Conservation (phyloP, 2,888 invertebrate species). For the Hypomecis atomaria region DNA sequence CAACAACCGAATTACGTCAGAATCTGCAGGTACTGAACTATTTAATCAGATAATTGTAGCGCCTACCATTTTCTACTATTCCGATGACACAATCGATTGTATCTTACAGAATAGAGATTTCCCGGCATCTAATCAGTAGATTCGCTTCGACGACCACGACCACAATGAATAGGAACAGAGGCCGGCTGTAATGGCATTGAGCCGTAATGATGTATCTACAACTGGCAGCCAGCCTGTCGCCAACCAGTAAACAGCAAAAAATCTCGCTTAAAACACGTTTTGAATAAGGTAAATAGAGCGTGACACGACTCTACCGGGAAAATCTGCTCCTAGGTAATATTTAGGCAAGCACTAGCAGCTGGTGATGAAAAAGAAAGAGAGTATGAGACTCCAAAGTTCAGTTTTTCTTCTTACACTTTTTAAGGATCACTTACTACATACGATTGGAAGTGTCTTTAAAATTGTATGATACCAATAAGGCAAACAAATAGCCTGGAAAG, state of each 20-base stretch:
- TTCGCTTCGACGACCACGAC: constrained; percentile 47
- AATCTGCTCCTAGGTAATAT: neutral
- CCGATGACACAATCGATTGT: constrained; percentile 26
- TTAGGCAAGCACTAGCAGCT: neutral
- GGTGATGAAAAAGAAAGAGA: neutral
- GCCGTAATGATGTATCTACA: constrained; percentile 43
- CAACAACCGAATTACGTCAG: constrained; percentile 5
- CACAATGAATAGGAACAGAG: constrained; percentile 40
- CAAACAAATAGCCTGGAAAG: neutral
- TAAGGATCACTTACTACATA: neutral
- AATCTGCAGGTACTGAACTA: constrained; percentile 1
- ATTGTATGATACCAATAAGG: neutral
- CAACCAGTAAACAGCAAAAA: constrained; percentile 36
- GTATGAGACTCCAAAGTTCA: neutral
- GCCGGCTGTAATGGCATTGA: constrained; percentile 59
- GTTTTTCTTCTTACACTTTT: no score
- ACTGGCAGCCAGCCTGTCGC: constrained; percentile 53
- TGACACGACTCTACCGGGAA: constrained; percentile 16
- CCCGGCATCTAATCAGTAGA: constrained; percentile 35
- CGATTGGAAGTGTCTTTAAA: no score
- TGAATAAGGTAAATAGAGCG: constrained; percentile 23
- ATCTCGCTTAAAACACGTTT: constrained; percentile 24
- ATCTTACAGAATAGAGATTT: constrained; percentile 23
- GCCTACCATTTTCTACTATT: constrained; percentile 4
- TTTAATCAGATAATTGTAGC: constrained; percentile 4